Base-by-base conservation (phyloP, 1,140 invertebrate species). In the Sarcophaga peregrina region DNA sequence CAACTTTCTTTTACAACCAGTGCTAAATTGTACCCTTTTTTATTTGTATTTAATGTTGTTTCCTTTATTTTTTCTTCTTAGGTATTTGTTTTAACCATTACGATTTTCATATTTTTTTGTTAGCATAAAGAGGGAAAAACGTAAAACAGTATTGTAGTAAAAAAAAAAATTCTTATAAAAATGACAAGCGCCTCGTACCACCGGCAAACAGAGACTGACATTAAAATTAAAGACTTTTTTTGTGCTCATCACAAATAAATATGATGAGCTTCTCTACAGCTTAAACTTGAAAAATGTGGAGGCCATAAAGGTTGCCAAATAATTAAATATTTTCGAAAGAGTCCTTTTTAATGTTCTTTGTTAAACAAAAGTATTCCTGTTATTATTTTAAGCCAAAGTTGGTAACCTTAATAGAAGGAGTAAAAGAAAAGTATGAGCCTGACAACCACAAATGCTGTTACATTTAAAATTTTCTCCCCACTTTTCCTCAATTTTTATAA, bases 41-140 rank as follows among this genome's bases (percentile, higher is more conserved):
- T 78, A 78, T 78, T 78, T 78, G 20, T 78, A 78, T 78, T 78
- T 78, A 78, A 50, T 78, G 75, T 17, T 78, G n/a, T 50, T 50
- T 50, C 47, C 45, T 17, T 76, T 37, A 37, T 37, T 46, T 76
- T 78, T 50, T 78, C 50, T 78, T 48, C 75, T 78, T 78, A 50
- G 52, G 52, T 78, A 50, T 25, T 20, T 78, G 75, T 78, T 78
- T 48, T 50, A 9, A 47, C 17, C 62, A 68, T 68, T 48, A 48
- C 46, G 13, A 45, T n/a, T 78, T 50, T 52, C 46, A 50, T 20
- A 50, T 52, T 7, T 78, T 52, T 78, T 76, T 10, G n/a, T 45
- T 74, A 47, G 75, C 75, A 48, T n/a, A 47, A 17, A 78, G 48
- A 20, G 20, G 47, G 45, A 11, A 78, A 76, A 50, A 78, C 20